Base-by-base conservation (phyloP, 1,140 invertebrate genomes). In the Drosophila suzukii region DNA sequence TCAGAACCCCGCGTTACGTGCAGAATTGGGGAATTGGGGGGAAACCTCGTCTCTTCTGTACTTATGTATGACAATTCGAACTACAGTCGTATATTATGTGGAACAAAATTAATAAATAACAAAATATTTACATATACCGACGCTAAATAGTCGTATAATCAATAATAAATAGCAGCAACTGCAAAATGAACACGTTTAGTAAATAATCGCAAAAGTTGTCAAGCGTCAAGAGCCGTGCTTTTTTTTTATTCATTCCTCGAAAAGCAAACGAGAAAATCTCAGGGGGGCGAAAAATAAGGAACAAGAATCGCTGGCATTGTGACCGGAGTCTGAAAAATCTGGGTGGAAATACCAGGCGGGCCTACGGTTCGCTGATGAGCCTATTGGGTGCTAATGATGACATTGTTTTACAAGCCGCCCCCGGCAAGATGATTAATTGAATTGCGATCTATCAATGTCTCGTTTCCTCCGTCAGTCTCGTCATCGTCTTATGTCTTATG, bases 121-220 rank as follows among this genome's bases (percentile, higher is more conserved):
- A 63, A 88, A 88, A 88, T 89, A 89, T 88, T 88, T 88, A 74
- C 83, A 89, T 83, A 89, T 77, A 81, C 54, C 57, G 53, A 67
- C 80, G 84, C 81, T 88, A 88, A 89, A 89, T 76, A 89, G 76
- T 88, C 80, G 67, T 78, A 88, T 89, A 88, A 88, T 88, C 84
- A 89, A 88, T 88, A 88, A 80, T 84, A 88, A 88, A 84, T 78
- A 84, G 84, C 84, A 86, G 58, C 84, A 88, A 88, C 61, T 76
- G 80, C 83, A 77, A 77, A 88, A 89, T 80, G 83, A 88, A 88
- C 83, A 88, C 84, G 84, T 88, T 88, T 88, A 71, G 84, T 89
- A 88, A 88, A 88, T 84, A 88, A 88, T 89, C 80, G 73, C 77
- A 68, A 72, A 71, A 58, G 71, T 75, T 49, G 72, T 75, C 71